Evolutionary conservation across 2,113 vertebrate genomes (phyloP).

Genomic region (Atherinomorus stipes): DNA sequence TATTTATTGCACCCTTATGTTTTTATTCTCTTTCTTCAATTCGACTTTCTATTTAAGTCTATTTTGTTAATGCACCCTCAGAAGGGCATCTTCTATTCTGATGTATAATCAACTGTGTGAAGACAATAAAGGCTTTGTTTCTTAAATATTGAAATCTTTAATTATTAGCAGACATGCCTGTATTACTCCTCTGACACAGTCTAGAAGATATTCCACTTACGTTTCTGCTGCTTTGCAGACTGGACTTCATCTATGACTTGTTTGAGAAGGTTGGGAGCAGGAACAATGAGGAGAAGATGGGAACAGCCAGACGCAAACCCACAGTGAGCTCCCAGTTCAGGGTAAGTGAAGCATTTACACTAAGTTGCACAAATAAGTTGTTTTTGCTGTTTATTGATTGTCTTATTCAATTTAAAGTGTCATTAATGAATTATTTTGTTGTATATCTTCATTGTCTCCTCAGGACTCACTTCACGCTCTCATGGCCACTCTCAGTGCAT

Average conservation of each 20-base stretch:
- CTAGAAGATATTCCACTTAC: neutral
- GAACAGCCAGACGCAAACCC: constrained; percentile 91
- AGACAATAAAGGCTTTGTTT: no score
- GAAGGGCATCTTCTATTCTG: no score
- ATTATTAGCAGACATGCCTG: no score
- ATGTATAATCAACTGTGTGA: no score
- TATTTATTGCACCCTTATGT: no score
- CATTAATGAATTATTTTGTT: no score
- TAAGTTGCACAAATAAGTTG: neutral
- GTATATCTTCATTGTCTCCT: constrained; percentile 17
- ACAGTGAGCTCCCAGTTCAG: constrained; percentile 96
- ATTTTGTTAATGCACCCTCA: no score
- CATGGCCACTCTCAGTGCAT: constrained; percentile 91
- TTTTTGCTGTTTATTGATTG: neutral
- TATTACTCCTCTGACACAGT: neutral
- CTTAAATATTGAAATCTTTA: no score
- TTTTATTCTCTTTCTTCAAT: no score
- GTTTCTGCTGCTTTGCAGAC: constrained; percentile 66
- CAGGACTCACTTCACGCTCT: constrained; percentile 93
- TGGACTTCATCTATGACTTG: constrained; percentile 95
- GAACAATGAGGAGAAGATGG: constrained; percentile 92
- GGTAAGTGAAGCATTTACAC: constrained; percentile 76
- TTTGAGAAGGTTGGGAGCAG: constrained; percentile 93
- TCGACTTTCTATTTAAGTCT: no score
- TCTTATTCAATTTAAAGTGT: neutral